Conservation (phyloP, 1,140 invertebrate genomes). For the Meloidogyne exigua region DNA sequence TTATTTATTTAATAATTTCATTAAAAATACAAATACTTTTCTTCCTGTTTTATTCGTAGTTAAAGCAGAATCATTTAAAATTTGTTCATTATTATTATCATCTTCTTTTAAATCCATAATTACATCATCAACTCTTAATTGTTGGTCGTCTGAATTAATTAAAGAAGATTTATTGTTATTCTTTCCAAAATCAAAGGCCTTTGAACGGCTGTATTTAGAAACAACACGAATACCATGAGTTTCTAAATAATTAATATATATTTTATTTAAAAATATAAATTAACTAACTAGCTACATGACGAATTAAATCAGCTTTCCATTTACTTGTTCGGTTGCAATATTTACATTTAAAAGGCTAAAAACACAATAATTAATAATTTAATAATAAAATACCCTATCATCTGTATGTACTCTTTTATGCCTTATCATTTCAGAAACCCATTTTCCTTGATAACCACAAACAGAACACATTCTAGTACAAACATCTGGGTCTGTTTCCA, state of each 20-base stretch:
- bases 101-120: not conserved
- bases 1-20: too few relatives aligned
- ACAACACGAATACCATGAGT: slow-evolving; percentile 63
- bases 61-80: not conserved
- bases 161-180: not conserved
- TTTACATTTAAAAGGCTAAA: slow-evolving; percentile 62
- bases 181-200: slow-evolving; percentile 51
- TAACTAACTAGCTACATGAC: slow-evolving; percentile 61
- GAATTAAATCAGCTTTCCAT: slow-evolving; percentile 63
- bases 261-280: not conserved
- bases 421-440: slow-evolving; percentile 63
- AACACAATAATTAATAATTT: not conserved
- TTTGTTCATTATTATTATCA: slow-evolving; percentile 8
- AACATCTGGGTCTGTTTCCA: slow-evolving; percentile 63
- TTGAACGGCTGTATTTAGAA: slow-evolving; percentile 60
- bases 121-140: not conserved
- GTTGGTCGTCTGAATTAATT: slow-evolving; percentile 18
- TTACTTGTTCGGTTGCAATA: slow-evolving; percentile 61
- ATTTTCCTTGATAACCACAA: slow-evolving; percentile 63
- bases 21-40: too few relatives aligned
- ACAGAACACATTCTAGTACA: slow-evolving; percentile 61
- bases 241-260: slow-evolving; percentile 47
- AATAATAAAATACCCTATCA: slow-evolving; percentile 32
- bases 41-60: too few relatives aligned
- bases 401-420: slow-evolving; percentile 62